Conservation (phyloP, 2,888 invertebrate genomes). For the Drymonia ruficornis region DNA sequence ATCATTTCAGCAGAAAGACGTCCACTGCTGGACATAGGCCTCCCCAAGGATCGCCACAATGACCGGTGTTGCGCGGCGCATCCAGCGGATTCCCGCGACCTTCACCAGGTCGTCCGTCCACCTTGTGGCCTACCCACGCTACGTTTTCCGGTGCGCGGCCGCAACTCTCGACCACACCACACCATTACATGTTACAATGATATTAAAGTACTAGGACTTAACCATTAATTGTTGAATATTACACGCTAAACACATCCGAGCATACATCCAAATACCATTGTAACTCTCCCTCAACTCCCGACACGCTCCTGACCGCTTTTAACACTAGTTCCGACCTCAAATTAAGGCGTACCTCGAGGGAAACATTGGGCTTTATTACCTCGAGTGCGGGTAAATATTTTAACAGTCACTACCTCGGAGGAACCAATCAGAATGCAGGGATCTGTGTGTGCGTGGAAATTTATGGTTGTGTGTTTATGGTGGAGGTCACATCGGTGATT, state of each 20-base stretch:
- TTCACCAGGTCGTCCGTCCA: no score
- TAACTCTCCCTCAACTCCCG: constrained; percentile 23
- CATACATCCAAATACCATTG: constrained; percentile 22
- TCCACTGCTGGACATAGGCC: no score
- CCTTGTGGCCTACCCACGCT: no score
- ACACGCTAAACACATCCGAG: constrained; percentile 1
- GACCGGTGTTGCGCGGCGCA: no score
- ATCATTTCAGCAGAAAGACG: no score
- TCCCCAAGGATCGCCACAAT: no score
- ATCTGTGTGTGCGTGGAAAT: constrained; percentile 32
- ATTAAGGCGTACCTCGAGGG: constrained; percentile 39
- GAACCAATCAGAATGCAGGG: constrained; percentile 32
- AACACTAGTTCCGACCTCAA: constrained; percentile 42
- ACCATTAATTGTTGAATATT: not conserved
- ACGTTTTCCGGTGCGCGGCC: no score
- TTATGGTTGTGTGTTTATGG: constrained; percentile 22
- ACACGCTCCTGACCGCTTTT: constrained; percentile 41
- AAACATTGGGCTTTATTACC: constrained; percentile 31
- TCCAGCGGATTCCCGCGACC: no score
- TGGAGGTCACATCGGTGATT: constrained; percentile 25
- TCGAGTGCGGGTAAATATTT: constrained; percentile 48
- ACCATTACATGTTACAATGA: no score
- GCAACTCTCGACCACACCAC: no score
- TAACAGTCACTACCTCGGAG: constrained; percentile 33
- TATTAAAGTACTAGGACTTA: not conserved